phyloP scores from a whole-genome alignment of 2,797 vertebrate species.

The Bradypodion ventrale region DNA sequence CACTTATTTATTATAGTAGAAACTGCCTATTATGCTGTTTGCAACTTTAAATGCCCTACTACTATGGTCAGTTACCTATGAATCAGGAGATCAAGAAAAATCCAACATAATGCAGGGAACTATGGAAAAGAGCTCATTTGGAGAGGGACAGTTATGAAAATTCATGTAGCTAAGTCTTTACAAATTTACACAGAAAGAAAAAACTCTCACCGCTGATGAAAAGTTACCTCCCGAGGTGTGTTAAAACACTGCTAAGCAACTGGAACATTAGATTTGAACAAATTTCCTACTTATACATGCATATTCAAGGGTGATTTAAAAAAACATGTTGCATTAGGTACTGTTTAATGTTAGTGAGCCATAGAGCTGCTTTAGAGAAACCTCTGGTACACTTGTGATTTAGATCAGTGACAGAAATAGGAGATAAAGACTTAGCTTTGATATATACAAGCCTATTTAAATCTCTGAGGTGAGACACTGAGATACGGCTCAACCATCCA shows the following conservation, averaged over 20 bases:
- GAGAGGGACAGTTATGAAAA: neutral
- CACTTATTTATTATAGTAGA: neutral
- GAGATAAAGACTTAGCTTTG: constrained; percentile 70
- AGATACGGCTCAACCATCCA: constrained; percentile 67
- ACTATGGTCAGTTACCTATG: neutral
- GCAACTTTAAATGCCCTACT: neutral
- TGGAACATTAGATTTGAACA: constrained; percentile 46
- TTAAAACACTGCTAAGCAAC: constrained; percentile 48
- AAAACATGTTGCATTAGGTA: neutral
- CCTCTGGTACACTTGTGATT: constrained; percentile 61
- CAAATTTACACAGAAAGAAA: neutral
- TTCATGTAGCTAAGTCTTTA: neutral
- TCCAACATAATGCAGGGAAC: constrained; percentile 14
- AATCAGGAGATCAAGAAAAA: constrained; percentile 2
- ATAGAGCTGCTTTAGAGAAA: constrained; percentile 56
- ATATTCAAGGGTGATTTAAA: constrained; percentile 49
- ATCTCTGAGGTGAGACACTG: constrained; percentile 63
- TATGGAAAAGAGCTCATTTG: neutral
- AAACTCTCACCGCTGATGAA: neutral
- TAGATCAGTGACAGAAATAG: constrained; percentile 68
- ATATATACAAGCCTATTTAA: constrained; percentile 69
- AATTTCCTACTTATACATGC: constrained; percentile 47
- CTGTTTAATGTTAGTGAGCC: constrained; percentile 54
- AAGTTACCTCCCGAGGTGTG: neutral
- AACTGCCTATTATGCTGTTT: no score